phyloP scores from a whole-genome alignment of 2,888 invertebrate genomes.

The Amphipoea lucens region DNA sequence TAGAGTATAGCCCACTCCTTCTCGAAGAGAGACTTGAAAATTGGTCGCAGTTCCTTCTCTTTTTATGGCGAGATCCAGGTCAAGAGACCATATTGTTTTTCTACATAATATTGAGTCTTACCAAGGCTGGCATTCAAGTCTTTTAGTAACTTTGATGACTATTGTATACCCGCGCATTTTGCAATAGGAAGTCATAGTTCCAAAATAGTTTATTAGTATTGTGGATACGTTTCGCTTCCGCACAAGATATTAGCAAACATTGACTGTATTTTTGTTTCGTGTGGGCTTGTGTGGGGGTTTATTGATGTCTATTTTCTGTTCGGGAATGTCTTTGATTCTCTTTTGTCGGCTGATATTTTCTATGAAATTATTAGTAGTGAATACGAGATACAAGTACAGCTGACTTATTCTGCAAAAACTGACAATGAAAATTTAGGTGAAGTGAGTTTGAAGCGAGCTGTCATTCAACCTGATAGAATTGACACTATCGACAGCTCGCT shows the following conservation, averaged over 20 bases:
- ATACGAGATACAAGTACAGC: not conserved
- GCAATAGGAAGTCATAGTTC: slow-evolving; percentile 26
- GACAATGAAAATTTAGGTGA: not conserved
- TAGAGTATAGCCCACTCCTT: not conserved
- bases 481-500: not conserved
- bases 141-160: not conserved
- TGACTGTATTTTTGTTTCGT: slow-evolving; percentile 43
- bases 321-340: slow-evolving; percentile 38
- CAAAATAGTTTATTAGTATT: slow-evolving; percentile 38
- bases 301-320: slow-evolving; percentile 40
- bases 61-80: no score
- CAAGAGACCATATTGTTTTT: not conserved
- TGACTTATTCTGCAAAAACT: not conserved
- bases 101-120: not conserved
- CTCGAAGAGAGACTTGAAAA: not conserved
- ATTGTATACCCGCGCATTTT: slow-evolving; percentile 6
- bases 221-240: slow-evolving; percentile 33
- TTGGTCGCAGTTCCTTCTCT: no score
- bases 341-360: not conserved
- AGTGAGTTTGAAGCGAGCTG: not conserved
- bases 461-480: not conserved
- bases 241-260: slow-evolving; percentile 37
- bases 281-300: slow-evolving; percentile 6
- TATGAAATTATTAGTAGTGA: not conserved
- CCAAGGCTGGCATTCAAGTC: not conserved